Base-by-base conservation (phyloP, 2,113 vertebrate genomes). In the Aspidoscelis tigris region DNA sequence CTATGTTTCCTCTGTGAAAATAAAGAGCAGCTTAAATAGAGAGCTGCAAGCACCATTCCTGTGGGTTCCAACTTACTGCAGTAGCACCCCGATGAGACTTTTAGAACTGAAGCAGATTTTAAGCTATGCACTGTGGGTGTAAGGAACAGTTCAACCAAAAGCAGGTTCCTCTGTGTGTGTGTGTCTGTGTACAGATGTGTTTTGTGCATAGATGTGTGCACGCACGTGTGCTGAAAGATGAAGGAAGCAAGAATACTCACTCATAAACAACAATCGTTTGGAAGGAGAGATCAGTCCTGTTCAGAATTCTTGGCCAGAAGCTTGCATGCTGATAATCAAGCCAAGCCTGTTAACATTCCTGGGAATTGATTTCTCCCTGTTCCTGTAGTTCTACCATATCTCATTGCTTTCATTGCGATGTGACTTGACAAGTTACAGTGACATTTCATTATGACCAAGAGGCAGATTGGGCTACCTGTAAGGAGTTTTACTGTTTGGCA, bases 361-460 rank as follows among this genome's bases (percentile, higher is more conserved):
- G 20, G 12, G 18, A 87, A 76, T 77, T 47, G 43, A 82, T 76
- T 33, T 70, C 11, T 14, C n/a, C n/a, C 16, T 5, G 12, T 16
- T 12, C 11, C 69, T 69, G 68, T 70, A 70, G 69, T 84, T 12
- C 47, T 79, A 85, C 72, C 43, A 78, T 74, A 53, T 84, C 84
- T 21, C 41, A 81, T 73, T 84, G 22, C 7, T 76, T 26, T 1
- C 74, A 77, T 41, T 39, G 16, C 26, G 76, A 18, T 76, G 84
- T 88, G 88, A 91, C 86, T 86, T 86, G 66, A 66, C 33, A 64
- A n/a, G 43, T 75, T 89, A 83, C 11, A 85, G 33, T 78, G 71
- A 3, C n/a, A 76, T 84, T 50, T 88, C 78, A 80, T 90, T 88
- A 84, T 78, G 58, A 0, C 89, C 88, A 84, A 33, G 68, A 78